phyloP scores from a whole-genome alignment of 2,113 vertebrate genomes.

The Callopanchax toddi region DNA sequence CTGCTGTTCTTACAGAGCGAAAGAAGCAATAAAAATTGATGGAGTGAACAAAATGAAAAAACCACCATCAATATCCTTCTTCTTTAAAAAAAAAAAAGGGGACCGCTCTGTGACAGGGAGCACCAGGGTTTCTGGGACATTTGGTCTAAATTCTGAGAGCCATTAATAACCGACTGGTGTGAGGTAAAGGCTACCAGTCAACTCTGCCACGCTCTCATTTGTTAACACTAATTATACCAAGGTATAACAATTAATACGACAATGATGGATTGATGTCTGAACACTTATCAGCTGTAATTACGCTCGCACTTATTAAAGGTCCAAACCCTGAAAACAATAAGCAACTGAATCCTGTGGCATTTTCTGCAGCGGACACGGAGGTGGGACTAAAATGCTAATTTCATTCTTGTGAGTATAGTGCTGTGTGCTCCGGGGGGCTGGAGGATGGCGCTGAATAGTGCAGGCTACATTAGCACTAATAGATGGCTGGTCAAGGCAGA shows the following conservation, averaged over 20 bases:
- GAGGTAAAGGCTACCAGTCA: constrained; percentile 25
- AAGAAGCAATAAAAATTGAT: not conserved
- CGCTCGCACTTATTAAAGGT: constrained; percentile 18
- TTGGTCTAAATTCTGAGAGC: constrained; percentile 19
- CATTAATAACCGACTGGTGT: constrained; percentile 45
- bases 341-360: not conserved
- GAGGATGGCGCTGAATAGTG: constrained; percentile 44
- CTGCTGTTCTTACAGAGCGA: not conserved
- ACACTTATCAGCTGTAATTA: constrained; percentile 20
- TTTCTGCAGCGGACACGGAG: not conserved
- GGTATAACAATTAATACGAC: constrained; percentile 40
- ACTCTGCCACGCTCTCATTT: constrained; percentile 32
- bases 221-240: constrained; percentile 51
- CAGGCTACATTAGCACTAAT: constrained; percentile 62
- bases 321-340: constrained; percentile 8
- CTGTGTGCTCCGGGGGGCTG: constrained; percentile 44
- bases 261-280: constrained; percentile 28
- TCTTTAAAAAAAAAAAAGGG: not conserved
- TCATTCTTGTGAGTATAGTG: constrained; percentile 7
- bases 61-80: not conserved
- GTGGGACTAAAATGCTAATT: constrained; percentile 49
- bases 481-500: constrained; percentile 38
- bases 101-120: not conserved
- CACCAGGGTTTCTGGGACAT: constrained; percentile 27
- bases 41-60: not conserved